Evolutionary conservation across 2,113 vertebrate species (phyloP).

Genomic region (Seriola rivoliana): DNA sequence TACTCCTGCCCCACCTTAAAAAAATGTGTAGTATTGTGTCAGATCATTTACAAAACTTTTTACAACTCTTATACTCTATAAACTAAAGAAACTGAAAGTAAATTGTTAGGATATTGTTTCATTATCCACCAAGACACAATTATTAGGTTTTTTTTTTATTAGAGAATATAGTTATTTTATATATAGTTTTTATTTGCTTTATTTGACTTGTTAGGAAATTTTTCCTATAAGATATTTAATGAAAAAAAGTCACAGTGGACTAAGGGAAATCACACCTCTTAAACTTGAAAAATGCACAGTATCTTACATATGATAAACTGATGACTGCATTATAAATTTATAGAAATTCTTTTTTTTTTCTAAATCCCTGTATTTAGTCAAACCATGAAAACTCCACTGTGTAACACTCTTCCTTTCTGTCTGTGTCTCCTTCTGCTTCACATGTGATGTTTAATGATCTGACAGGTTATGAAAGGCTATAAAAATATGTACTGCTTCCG

Average conservation of each 20-base stretch:
- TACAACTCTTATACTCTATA: neutral
- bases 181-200: neutral
- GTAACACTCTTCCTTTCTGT: neutral
- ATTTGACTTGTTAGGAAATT: neutral
- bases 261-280: neutral
- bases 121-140: neutral
- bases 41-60: neutral
- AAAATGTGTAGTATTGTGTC: neutral
- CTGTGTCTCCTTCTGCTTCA: slow-evolving; percentile 8
- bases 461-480: slow-evolving; percentile 41
- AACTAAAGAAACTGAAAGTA: neutral
- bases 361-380: neutral
- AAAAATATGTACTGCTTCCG: slow-evolving; percentile 23
- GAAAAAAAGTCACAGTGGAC: neutral
- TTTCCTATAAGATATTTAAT: neutral
- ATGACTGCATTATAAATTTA: neutral
- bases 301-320: neutral
- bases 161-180: no score
- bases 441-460: slow-evolving; percentile 30
- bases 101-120: neutral
- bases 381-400: neutral
- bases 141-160: neutral
- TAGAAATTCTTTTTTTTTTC: neutral
- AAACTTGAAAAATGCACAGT: neutral
- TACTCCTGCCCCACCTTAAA: neutral